These are phyloP conservation scores for Poeciliopsis prolifica DNA, from an alignment of 2,113 vertebrate genomes.

Conservation along the genomic window DNA sequence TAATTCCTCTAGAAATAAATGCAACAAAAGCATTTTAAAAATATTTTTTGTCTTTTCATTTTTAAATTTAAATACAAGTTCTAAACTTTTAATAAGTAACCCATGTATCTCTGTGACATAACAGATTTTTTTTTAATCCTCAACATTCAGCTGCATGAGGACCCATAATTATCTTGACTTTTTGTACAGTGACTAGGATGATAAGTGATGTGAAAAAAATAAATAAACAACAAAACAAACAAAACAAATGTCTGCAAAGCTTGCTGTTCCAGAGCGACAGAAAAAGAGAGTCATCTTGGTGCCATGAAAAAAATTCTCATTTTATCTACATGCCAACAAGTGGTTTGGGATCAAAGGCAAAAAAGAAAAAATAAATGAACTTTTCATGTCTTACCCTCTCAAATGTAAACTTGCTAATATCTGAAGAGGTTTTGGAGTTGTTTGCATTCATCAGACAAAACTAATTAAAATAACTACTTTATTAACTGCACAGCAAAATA, in stretches of 20 bases:
- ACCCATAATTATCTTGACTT: neutral
- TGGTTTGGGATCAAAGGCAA: neutral
- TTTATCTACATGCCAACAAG: neutral
- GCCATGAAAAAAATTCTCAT: neutral
- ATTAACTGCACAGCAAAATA: no score
- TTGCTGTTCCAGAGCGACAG: no score
- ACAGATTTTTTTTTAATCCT: no score
- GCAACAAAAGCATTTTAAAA: no score
- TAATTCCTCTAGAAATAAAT: no score
- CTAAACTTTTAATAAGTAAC: no score
- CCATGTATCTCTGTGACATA: no score
- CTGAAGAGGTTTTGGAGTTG: neutral
- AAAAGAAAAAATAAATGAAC: neutral
- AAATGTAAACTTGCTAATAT: neutral
- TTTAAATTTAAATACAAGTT: no score
- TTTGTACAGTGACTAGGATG: neutral
- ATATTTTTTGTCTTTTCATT: no score
- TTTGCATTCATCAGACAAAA: neutral
- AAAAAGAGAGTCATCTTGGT: neutral
- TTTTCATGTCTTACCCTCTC: neutral
- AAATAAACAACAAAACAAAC: no score
- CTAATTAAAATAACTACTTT: neutral
- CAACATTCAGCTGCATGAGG: neutral
- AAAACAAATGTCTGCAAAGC: no score
- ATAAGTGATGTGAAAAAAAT: neutral